Evolutionary conservation across 1,140 invertebrate genomes (phyloP), one percentile per base, ranked within the genome.

Genomic region (Drosophila malerkotliana): DNA sequence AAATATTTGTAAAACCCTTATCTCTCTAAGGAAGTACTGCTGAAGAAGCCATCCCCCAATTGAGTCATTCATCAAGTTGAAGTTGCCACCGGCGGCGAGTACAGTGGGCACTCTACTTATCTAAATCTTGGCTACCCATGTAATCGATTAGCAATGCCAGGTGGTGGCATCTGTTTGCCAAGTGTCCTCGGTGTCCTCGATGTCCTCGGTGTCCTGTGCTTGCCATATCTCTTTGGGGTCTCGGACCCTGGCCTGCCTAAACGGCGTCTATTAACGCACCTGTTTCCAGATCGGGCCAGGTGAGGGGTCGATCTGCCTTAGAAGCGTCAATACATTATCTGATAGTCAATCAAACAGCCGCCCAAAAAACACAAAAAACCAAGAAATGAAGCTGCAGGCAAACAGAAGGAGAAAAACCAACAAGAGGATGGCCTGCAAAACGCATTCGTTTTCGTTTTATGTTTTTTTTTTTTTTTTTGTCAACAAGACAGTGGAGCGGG

Each of bases 311-410:
- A 53, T 34, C 74, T 77, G 75, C 74, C 75, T 72, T 77, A 77
- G 75, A 77, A 72, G 75, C 75, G 75, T 77, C 75, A 77, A 72
- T 56, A 66, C 75, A 77, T 77, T 77, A 77, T 77, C 75, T 58
- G 75, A 77, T 77, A 77, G 74, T 77, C 75, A 77, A 77, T 77
- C 75, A 71, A 77, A 76, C 71, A 75, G 63, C 72, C 75, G 73
- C 61, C 62, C 49, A 14, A 74, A 52, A 14, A 12, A 3, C n/a
- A 18, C 26, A 39, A 39, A 28, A 30, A 21, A 21, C 9, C 14
- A 44, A 44, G 41, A 32, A 26, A 10, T 6, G 60, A 74, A 44
- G 45, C 60, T 58, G 52, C 47, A 48, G 26, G 34, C 18, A 51
- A 62, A 41, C 41, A 61, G 32, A 54, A 32, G 41, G 59, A 49